Evolutionary conservation across 2,113 vertebrate genomes (phyloP).

Genomic region (Hydrolagus affinis): DNA sequence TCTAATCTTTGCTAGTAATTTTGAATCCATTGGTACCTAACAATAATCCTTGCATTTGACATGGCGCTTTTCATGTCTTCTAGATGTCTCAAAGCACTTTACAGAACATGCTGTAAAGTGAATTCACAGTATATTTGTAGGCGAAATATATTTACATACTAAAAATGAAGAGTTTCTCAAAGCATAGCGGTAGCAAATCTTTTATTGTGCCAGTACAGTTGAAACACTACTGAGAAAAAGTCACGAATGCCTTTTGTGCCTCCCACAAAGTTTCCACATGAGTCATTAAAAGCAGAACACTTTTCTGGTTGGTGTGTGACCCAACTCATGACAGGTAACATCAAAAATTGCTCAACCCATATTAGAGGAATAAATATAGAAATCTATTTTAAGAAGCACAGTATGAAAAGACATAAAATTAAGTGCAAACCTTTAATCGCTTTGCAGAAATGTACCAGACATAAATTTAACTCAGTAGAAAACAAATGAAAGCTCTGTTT

Average conservation of each 20-base stretch:
- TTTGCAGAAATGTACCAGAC: too few relatives aligned
- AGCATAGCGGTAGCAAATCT: background rate
- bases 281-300: background rate
- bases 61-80: too few relatives aligned
- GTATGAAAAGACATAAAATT: background rate
- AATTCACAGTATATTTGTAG: too few relatives aligned
- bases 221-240: constrained; percentile 12
- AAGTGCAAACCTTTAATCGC: too few relatives aligned
- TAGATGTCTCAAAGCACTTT: too few relatives aligned
- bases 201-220: background rate
- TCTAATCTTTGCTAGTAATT: background rate
- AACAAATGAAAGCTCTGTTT: background rate
- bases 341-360: constrained; percentile 11
- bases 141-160: background rate
- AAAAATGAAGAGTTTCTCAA: constrained; percentile 24
- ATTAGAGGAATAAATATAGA: constrained; percentile 1
- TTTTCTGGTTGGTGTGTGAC: constrained; percentile 1
- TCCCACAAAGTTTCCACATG: constrained; percentile 24
- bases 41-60: too few relatives aligned
- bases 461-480: too few relatives aligned
- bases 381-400: background rate
- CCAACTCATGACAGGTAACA: constrained; percentile 19
- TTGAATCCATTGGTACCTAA: background rate
- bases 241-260: background rate
- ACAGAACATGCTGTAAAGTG: too few relatives aligned